Conservation (phyloP, 2,797 vertebrate genomes). For the Lutjanus argentimaculatus region DNA sequence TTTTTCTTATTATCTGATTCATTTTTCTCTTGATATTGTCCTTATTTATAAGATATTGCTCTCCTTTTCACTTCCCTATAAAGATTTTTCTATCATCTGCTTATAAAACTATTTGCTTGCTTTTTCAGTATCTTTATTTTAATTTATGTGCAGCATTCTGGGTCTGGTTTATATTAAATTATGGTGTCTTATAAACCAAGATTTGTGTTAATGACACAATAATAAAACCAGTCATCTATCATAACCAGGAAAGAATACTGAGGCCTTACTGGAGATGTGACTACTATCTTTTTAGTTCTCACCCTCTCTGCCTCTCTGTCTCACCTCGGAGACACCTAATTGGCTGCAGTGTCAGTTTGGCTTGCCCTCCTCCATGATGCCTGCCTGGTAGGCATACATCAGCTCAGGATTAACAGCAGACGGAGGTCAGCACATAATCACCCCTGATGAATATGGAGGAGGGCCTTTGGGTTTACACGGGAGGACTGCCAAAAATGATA, state of each 20-base stretch:
- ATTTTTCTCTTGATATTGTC: too few species aligned
- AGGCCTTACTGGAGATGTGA: neutral
- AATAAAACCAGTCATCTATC: neutral
- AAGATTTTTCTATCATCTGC: neutral
- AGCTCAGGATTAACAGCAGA: constrained; percentile 63
- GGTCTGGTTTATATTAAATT: neutral
- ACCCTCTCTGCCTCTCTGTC: neutral
- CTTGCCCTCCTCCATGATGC: constrained; percentile 39
- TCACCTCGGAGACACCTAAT: constrained; percentile 55
- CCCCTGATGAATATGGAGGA: constrained; percentile 80
- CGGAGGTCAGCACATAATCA: constrained; percentile 77
- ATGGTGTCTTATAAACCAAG: neutral
- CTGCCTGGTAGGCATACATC: constrained; percentile 61
- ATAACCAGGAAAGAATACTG: neutral
- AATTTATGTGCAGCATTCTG: neutral
- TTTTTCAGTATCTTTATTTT: neutral
- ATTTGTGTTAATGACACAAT: neutral
- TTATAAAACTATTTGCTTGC: neutral
- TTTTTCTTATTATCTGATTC: constrained; percentile 1
- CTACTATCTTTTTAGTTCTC: neutral
- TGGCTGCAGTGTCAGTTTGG: constrained; percentile 53
- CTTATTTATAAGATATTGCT: too few species aligned
- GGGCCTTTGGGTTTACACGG: constrained; percentile 69
- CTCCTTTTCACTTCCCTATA: too few species aligned
- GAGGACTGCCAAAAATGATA: constrained; percentile 76